These are phyloP conservation scores for Athalia rosae DNA, from an alignment of 2,888 invertebrate genomes.

Conservation along the genomic window DNA sequence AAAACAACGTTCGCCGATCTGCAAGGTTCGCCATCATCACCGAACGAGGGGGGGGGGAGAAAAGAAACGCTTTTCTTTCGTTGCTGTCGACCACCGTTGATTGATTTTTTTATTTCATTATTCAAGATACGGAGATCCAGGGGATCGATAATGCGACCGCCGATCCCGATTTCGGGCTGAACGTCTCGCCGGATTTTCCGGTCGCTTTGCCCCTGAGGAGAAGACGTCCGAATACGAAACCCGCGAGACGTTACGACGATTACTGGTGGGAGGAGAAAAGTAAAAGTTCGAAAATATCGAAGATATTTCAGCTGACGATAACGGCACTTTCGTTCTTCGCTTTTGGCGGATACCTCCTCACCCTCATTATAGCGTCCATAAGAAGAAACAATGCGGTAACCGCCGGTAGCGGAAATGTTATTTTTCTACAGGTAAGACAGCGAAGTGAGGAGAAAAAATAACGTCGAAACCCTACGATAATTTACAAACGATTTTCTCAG, in stretches of 20 bases:
- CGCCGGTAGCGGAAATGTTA: constrained; percentile 63
- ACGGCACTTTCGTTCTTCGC: constrained; percentile 88
- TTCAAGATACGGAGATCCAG: constrained; percentile 3
- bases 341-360: constrained; percentile 88
- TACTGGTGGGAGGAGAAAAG: constrained; percentile 75
- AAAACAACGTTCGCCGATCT: constrained; percentile 73
- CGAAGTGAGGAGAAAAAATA: not conserved
- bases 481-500: constrained; percentile 50
- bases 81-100: not conserved
- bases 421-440: constrained; percentile 67
- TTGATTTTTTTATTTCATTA: not conserved
- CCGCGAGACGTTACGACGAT: constrained; percentile 63
- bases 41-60: not conserved
- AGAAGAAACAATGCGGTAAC: constrained; percentile 75
- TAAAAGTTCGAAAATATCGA: constrained; percentile 80
- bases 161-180: not conserved
- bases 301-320: constrained; percentile 85
- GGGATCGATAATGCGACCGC: constrained; percentile 2
- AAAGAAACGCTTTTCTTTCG: too few relatives aligned
- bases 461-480: not conserved
- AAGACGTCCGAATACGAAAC: constrained; percentile 55
- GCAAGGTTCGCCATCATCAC: constrained; percentile 51
- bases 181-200: constrained; percentile 52
- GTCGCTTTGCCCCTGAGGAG: constrained; percentile 64
- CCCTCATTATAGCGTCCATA: constrained; percentile 85